These are phyloP conservation scores for Psettodes erumei DNA, from an alignment of 2,113 vertebrate species.

Conservation along the genomic window DNA sequence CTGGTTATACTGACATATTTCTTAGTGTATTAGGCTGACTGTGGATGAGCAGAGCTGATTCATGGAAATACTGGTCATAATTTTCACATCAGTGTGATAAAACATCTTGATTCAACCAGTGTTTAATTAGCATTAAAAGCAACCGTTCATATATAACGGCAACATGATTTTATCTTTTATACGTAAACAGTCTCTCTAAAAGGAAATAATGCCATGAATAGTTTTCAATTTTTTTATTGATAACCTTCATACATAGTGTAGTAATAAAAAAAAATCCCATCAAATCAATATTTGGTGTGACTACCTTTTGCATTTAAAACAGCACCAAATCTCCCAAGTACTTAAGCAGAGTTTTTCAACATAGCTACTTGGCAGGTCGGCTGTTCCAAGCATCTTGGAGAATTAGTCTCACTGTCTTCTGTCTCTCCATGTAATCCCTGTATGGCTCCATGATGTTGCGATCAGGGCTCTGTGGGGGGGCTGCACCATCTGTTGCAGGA, in stretches of 20 bases:
- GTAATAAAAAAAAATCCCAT: no score
- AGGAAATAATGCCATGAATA: no score
- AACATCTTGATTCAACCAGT: not conserved
- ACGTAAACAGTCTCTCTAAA: no score
- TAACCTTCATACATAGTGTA: no score
- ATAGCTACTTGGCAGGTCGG: not conserved
- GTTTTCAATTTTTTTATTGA: no score
- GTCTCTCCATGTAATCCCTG: not conserved
- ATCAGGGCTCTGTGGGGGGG: not conserved
- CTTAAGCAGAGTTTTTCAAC: not conserved
- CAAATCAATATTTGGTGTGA: no score
- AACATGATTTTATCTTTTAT: no score
- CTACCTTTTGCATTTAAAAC: not conserved
- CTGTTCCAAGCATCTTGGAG: not conserved
- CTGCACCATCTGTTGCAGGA: not conserved
- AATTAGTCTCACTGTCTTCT: not conserved
- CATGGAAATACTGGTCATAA: not conserved
- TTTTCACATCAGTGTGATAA: slow-evolving; percentile 3
- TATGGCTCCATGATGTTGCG: not conserved
- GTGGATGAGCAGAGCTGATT: not conserved
- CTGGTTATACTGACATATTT: not conserved
- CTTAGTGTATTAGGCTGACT: not conserved
- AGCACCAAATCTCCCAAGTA: not conserved
- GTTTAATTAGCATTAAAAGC: not conserved
- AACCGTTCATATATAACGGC: not conserved